A percentile compares a stretch with the other conserved stretches of the same genome.
Evolutionary conservation across 2,113 vertebrate genomes (phyloP).

Genomic region (Mustela nigripes): DNA sequence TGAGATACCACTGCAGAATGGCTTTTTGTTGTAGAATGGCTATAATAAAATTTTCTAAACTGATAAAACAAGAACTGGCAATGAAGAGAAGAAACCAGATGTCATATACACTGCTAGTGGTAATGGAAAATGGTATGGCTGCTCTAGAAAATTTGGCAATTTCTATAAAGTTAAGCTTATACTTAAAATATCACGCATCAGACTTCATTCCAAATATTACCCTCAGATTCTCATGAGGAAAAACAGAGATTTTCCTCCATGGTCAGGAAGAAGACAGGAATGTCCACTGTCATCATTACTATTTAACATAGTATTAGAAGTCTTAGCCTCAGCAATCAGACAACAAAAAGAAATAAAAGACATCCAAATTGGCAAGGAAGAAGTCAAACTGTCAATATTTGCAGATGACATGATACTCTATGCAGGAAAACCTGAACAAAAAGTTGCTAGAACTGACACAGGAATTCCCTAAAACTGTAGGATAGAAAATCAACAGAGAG

Average conservation of each 20-base stretch:
- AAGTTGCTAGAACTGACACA: no score
- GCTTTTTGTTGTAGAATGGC: background rate
- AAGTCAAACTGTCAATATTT: no score
- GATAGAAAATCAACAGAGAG: no score
- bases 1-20: background rate
- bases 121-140: background rate
- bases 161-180: conserved; percentile 32
- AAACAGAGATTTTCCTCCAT: background rate
- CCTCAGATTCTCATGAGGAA: background rate
- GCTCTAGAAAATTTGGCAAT: background rate
- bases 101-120: background rate
- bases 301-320: background rate
- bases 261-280: background rate
- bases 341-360: background rate
- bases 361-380: no score
- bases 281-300: background rate
- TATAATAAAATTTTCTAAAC: background rate
- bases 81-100: background rate
- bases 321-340: background rate
- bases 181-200: background rate
- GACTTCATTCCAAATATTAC: conserved; percentile 4
- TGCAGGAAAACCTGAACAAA: no score
- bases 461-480: no score
- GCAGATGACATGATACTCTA: no score
- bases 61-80: background rate